These are phyloP conservation scores for Crambe crambe DNA, from an alignment of 37 sponge, comb jelly and placozoan genomes.

Conservation along the genomic window DNA sequence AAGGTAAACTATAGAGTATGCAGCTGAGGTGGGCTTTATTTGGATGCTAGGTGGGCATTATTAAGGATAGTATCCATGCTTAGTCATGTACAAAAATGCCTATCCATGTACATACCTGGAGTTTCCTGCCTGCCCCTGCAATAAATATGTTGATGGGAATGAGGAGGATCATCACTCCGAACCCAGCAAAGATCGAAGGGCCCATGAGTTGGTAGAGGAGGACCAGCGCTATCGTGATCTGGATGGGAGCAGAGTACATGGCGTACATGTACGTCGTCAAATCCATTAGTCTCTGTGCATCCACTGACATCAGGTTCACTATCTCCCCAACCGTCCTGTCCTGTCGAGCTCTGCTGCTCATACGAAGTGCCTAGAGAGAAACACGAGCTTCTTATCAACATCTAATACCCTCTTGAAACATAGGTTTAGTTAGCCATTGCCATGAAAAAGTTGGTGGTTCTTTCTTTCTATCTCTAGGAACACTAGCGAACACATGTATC, in stretches of 20 bases:
- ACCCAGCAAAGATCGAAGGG: conserved; percentile 88
- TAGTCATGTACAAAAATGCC: not conserved
- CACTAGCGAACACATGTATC: no score
- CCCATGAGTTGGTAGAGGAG: conserved; percentile 89
- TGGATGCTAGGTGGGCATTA: no score
- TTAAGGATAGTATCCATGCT: no score
- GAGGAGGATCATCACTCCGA: conserved; percentile 85
- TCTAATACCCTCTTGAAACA: no score
- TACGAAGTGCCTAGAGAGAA: conserved; percentile 69
- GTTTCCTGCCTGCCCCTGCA: conserved; percentile 26
- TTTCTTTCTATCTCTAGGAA: no score
- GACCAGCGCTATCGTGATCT: conserved; percentile 79
- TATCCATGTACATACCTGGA: conserved; percentile 33
- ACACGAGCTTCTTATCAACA: no score
- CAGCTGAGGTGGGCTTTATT: no score
- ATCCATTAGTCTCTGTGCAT: conserved; percentile 95
- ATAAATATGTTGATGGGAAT: conserved; percentile 83
- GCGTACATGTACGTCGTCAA: conserved; percentile 80
- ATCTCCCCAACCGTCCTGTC: conserved; percentile 89
- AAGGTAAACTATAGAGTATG: no score
- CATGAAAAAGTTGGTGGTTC: no score
- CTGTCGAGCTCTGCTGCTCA: conserved; percentile 78
- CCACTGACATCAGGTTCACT: conserved; percentile 99
- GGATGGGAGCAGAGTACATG: conserved; percentile 95
- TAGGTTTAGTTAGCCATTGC: no score